These are phyloP conservation scores for Saguinus midas DNA, from an alignment of 2,113 vertebrate genomes.

Conservation along the genomic window DNA sequence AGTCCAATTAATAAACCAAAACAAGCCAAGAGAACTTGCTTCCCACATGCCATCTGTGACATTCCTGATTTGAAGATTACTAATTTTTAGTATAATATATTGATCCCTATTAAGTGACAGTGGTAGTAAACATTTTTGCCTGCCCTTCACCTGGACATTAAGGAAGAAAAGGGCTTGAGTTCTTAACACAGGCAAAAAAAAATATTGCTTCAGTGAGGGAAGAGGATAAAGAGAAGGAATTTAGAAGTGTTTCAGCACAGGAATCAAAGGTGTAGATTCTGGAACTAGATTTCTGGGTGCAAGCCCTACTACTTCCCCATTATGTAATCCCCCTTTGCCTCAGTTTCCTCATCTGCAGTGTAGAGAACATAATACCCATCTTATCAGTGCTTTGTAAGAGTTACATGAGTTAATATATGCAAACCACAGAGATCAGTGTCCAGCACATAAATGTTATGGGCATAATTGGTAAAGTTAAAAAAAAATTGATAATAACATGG, in stretches of 20 bases:
- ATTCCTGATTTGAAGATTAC: not conserved
- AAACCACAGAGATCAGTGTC: not conserved
- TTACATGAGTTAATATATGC: not conserved
- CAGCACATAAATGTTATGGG: not conserved
- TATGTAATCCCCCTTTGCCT: not conserved
- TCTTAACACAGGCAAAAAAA: not conserved
- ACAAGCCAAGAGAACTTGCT: not conserved
- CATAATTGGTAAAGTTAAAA: not conserved
- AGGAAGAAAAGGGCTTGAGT: not conserved
- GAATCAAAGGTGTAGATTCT: not conserved
- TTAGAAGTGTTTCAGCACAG: not conserved
- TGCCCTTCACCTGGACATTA: not conserved
- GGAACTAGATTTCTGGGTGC: not conserved
- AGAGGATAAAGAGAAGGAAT: not conserved
- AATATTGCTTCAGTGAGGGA: no score
- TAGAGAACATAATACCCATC: not conserved
- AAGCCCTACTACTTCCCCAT: not conserved
- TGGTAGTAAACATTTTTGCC: not conserved
- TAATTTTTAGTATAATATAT: not conserved
- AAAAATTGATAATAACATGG: not conserved
- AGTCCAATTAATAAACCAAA: not conserved
- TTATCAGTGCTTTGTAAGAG: not conserved
- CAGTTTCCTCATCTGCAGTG: not conserved
- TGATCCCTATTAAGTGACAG: not conserved
- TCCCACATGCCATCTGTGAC: not conserved